These are phyloP conservation scores for Callyntrura sp. DNA, from an alignment of 2,888 invertebrate species.

Conservation along the genomic window DNA sequence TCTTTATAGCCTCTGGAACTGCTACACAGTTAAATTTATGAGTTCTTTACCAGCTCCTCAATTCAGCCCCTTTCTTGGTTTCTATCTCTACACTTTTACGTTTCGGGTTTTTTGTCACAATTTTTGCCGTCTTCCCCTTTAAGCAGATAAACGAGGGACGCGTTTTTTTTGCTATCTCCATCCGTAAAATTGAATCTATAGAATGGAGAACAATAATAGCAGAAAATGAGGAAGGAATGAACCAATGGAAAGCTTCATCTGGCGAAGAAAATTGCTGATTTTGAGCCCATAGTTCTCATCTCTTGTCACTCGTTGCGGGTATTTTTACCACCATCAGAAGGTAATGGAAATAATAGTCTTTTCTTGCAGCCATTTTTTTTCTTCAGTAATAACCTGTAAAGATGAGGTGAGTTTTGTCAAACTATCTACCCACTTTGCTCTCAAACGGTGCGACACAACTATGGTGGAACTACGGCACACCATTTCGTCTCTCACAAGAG, in stretches of 20 bases:
- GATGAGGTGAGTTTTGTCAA: slow-evolving; percentile 61
- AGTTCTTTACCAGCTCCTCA: slow-evolving; percentile 74
- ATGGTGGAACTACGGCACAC: neutral
- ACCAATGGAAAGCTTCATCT: slow-evolving; percentile 64
- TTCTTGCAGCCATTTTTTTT: slow-evolving; percentile 64
- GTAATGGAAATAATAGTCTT: slow-evolving; percentile 74
- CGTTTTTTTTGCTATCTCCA: slow-evolving; percentile 42
- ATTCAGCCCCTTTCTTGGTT: slow-evolving; percentile 54
- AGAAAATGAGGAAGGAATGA: slow-evolving; percentile 72
- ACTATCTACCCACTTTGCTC: slow-evolving; percentile 38
- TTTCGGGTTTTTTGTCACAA: slow-evolving; percentile 47
- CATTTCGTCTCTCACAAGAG: neutral
- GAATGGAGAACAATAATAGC: slow-evolving; percentile 60
- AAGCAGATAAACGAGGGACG: slow-evolving; percentile 4
- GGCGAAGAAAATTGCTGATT: slow-evolving; percentile 76
- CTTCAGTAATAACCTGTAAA: slow-evolving; percentile 74
- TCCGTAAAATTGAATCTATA: slow-evolving; percentile 63
- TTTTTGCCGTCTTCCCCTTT: slow-evolving; percentile 22
- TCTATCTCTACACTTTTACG: slow-evolving; percentile 23
- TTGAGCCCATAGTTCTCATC: slow-evolving; percentile 71
- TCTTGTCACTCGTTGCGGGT: slow-evolving; percentile 73
- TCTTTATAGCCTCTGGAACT: slow-evolving; percentile 72
- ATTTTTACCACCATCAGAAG: slow-evolving; percentile 72
- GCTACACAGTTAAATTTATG: slow-evolving; percentile 79
- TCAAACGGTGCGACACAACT: neutral